A percentile compares a stretch with the other conserved stretches of the same genome.
Evolutionary conservation across 2,113 vertebrate species (phyloP).

Genomic region (Glaucomys volans): DNA sequence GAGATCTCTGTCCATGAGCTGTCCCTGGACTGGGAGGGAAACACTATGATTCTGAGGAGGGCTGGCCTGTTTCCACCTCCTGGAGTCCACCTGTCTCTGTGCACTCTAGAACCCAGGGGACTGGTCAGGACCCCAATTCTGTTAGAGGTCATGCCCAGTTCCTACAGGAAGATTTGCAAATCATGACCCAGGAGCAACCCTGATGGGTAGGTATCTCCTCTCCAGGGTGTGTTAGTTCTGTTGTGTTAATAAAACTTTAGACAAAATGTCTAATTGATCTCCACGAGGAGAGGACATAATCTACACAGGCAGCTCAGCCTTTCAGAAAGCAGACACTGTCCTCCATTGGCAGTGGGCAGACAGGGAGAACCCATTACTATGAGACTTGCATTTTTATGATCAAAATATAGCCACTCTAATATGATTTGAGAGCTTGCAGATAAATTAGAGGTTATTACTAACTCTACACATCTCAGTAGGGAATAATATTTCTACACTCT

Average conservation of each 20-base stretch:
- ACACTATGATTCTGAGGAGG: rapidly evolving
- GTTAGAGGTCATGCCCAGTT: neutral
- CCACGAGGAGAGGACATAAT: constrained; percentile 73
- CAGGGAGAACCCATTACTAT: constrained; percentile 30
- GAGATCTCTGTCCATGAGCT: no score
- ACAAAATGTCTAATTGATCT: constrained; percentile 81
- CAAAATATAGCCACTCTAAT: constrained; percentile 63
- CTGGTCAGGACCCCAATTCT: neutral
- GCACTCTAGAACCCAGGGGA: neutral
- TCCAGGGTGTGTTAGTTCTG: constrained; percentile 12
- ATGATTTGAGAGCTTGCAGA: constrained; percentile 53
- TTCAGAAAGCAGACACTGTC: constrained; percentile 53
- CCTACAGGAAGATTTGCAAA: neutral
- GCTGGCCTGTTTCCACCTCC: rapidly evolving
- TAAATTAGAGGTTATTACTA: constrained; percentile 70
- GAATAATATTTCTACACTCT: constrained; percentile 11
- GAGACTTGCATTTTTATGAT: constrained; percentile 58
- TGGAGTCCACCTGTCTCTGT: neutral
- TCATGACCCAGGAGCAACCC: neutral
- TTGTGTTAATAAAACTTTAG: constrained; percentile 50
- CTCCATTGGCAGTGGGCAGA: neutral
- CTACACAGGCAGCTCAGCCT: constrained; percentile 52
- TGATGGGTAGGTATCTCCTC: neutral
- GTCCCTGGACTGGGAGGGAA: neutral
- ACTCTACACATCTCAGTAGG: constrained; percentile 55